A percentile compares a stretch with the other conserved stretches of the same genome.
Evolutionary conservation across 2,113 vertebrate genomes (phyloP).

Genomic region (Donacobius atricapilla): DNA sequence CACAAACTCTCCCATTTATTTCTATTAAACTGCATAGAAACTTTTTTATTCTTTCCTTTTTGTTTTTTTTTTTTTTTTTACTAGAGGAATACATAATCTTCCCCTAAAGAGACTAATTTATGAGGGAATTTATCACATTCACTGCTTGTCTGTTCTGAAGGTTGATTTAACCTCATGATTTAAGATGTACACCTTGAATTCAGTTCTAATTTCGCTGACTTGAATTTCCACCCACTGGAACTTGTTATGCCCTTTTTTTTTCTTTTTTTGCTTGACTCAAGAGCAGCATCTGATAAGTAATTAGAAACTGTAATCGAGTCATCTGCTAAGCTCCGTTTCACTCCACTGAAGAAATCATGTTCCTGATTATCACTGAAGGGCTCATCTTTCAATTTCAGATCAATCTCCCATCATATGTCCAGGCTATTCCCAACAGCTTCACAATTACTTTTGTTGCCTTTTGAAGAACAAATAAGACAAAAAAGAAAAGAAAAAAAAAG

Average conservation of each 20-base stretch:
- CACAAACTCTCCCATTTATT: not conserved
- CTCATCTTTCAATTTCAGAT: not conserved
- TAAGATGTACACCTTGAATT: not conserved
- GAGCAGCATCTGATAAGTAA: constrained; percentile 11
- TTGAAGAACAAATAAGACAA: not conserved
- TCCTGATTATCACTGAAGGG: not conserved
- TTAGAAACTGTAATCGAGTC: not conserved
- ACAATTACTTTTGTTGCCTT: not conserved
- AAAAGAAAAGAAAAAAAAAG: not conserved
- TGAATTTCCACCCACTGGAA: not conserved
- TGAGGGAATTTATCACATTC: not conserved
- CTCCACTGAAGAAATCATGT: not conserved
- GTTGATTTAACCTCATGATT: not conserved
- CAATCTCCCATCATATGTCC: not conserved
- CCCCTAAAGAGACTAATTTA: not conserved
- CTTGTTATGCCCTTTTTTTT: not conserved
- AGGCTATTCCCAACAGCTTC: not conserved
- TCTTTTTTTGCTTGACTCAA: not conserved
- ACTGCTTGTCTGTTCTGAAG: not conserved
- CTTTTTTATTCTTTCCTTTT: accelerated
- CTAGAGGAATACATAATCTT: not conserved
- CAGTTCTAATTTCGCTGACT: not conserved
- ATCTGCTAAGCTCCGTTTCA: not conserved
- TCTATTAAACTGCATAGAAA: not conserved
- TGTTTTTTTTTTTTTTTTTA: too few species aligned